phyloP scores from a whole-genome alignment of 2,888 invertebrate species.

The Miltochrista miniata region DNA sequence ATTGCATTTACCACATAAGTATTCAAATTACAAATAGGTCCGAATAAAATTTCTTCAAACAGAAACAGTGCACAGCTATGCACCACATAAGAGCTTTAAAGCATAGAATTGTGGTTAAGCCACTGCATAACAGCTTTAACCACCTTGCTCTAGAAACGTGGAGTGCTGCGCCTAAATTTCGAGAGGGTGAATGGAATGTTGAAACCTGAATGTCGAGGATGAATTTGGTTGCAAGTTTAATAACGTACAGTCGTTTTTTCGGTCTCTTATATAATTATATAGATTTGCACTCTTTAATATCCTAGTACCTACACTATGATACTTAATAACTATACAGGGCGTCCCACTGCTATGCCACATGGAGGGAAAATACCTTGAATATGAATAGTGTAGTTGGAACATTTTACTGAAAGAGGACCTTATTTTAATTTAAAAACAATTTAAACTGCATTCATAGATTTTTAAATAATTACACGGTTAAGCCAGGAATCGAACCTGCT shows the following conservation, averaged over 20 bases:
- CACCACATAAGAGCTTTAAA: slow-evolving; percentile 27
- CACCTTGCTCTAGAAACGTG: slow-evolving; percentile 22
- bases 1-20: too few relatives aligned
- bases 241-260: slow-evolving; percentile 1
- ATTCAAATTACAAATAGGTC: too few relatives aligned
- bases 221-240: slow-evolving; percentile 22
- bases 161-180: slow-evolving; percentile 17
- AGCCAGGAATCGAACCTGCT: too few relatives aligned
- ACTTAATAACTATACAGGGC: too few relatives aligned
- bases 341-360: too few relatives aligned
- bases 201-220: slow-evolving; percentile 32
- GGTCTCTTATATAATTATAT: background rate
- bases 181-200: slow-evolving; percentile 23
- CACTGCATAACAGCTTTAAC: slow-evolving; percentile 38
- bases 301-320: too few relatives aligned
- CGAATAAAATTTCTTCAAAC: slow-evolving; percentile 5
- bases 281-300: background rate
- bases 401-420: too few relatives aligned
- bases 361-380: too few relatives aligned
- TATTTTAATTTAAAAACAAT: too few relatives aligned
- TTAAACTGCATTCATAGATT: too few relatives aligned
- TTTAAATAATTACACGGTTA: too few relatives aligned
- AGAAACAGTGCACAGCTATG: slow-evolving; percentile 21
- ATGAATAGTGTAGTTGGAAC: too few relatives aligned
- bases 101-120: slow-evolving; percentile 37